Base-by-base conservation (phyloP, 2,888 invertebrate genomes). In the Pardosa pseudoannulata region DNA sequence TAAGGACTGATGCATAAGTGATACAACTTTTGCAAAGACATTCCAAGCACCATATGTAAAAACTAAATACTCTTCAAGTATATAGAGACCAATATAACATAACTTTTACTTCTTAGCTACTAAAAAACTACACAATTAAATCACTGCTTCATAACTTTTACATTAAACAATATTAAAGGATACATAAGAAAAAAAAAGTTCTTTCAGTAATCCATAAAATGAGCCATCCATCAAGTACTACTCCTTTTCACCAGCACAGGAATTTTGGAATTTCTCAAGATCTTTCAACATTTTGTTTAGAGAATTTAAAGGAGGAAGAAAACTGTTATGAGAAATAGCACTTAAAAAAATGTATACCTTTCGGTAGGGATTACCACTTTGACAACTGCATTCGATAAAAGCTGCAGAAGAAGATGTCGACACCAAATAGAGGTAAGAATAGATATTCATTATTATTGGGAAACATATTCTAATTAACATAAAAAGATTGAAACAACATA, bases 321-420 rank as follows among this genome's bases (percentile, higher is more conserved):
- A 71, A 79, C 41, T 64, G 23, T 78, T 78, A 83, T 65, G 70
- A 79, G 50, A 79, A 76, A 85, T 73, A 83, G 67, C 85, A 85
- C 79, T 85, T 71, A 83, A 79, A 87, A n/a, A 86, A 87, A 80
- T 87, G 71, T 80, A 80, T 94, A 97, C 97, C 97, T 96, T 93
- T 99, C 98, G 78, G 96, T 98, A 78, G 99, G 99, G 91, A 98
- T 96, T 90, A 98, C 97, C 90, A 99, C 99, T 95, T 97, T 99
- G 89, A 99, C 97, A 90, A 97, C 94, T 67, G 97, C 96, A 92
- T 96, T 96, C 91, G 95, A 94, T 91, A 98, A 91, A 92, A 97
- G 95, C 95, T 96, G 94, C 91, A 93, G 93, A 90, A 89, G 89
- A 89, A 90, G 89, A 89, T 89, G 89, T 89, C 89, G 90, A 88